A percentile compares a stretch with the other conserved stretches of the same genome.
These are phyloP conservation scores for Myotis pilosus DNA, from an alignment of 2,797 vertebrate genomes.

Conservation along the genomic window DNA sequence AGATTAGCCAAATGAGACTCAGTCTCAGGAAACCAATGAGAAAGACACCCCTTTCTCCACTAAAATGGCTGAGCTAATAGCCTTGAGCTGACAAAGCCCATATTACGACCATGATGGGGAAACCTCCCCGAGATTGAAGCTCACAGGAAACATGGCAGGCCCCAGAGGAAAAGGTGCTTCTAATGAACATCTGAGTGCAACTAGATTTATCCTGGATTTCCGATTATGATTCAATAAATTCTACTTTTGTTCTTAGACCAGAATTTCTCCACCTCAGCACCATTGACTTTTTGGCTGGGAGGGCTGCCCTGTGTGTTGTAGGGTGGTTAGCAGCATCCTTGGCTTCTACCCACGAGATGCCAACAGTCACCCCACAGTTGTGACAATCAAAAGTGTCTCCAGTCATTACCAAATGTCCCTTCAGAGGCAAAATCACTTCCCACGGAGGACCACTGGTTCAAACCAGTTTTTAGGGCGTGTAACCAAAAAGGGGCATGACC, in stretches of 20 bases:
- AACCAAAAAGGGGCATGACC: neutral
- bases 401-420: neutral
- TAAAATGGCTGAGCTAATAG: neutral
- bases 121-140: neutral
- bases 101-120: neutral
- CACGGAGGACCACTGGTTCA: neutral
- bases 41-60: neutral
- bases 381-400: neutral
- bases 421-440: neutral
- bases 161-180: neutral
- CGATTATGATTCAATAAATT: neutral
- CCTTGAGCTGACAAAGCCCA: neutral
- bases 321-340: neutral
- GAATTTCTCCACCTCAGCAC: neutral
- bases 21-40: neutral
- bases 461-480: neutral
- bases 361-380: neutral
- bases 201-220: neutral
- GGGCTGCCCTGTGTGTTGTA: no score
- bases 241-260: neutral
- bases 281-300: fast-evolving
- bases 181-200: neutral
- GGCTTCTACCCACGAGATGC: neutral
- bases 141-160: neutral
- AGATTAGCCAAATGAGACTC: neutral